Evolutionary conservation across 2,113 vertebrate species (phyloP).

Genomic region (Mustela nigripes): DNA sequence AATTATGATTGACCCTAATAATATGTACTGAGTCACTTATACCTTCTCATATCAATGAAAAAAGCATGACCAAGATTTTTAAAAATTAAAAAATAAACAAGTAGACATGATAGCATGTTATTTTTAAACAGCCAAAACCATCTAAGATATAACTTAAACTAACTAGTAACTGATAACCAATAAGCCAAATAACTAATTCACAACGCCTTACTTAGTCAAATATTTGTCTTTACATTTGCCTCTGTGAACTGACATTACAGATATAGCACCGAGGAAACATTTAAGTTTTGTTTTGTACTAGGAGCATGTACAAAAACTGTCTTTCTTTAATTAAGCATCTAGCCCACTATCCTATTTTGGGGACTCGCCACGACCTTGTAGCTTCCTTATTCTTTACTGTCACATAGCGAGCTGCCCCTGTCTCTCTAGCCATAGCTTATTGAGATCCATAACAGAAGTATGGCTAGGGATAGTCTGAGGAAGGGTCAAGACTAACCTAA

Average conservation of each 20-base stretch:
- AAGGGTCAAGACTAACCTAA: slow-evolving; percentile 16
- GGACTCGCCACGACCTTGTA: not conserved
- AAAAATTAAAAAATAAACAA: slow-evolving; percentile 22
- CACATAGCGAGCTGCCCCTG: not conserved
- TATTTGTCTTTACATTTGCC: not conserved
- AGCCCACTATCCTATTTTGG: not conserved
- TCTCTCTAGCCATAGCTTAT: not conserved
- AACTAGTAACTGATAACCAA: slow-evolving; percentile 27
- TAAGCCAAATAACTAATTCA: not conserved
- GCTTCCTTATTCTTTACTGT: not conserved
- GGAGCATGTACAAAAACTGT: not conserved
- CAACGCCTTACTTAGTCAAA: not conserved
- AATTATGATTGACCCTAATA: not conserved
- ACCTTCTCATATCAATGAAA: not conserved
- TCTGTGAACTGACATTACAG: not conserved
- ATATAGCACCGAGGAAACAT: not conserved
- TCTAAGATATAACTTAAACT: not conserved
- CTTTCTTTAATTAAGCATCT: not conserved
- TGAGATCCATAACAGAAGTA: not conserved
- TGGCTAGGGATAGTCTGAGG: not conserved
- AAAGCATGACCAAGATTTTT: slow-evolving; percentile 25
- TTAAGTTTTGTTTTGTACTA: not conserved
- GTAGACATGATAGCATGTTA: not conserved
- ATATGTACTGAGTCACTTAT: not conserved
- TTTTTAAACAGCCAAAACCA: slow-evolving; percentile 55